These are phyloP conservation scores for Drosophila atripex DNA, from an alignment of 2,888 invertebrate genomes.

Conservation along the genomic window DNA sequence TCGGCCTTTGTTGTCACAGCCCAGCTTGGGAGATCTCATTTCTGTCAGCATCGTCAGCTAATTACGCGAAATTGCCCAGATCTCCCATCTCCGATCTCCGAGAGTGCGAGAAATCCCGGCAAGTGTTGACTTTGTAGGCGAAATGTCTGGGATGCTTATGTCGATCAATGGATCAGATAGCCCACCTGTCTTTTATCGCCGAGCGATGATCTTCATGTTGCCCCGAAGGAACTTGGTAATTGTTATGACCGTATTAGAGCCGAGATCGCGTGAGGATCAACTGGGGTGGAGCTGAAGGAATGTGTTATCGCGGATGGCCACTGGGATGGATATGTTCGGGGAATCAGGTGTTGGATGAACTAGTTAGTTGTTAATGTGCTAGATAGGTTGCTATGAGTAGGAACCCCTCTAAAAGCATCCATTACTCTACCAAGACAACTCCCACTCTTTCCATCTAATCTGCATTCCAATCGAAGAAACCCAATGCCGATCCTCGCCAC, in stretches of 20 bases:
- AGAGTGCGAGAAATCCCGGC: constrained; percentile 22
- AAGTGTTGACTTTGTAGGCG: constrained; percentile 45
- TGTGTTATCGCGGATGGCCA: neutral
- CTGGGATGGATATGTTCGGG: neutral
- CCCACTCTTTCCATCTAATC: constrained; percentile 34
- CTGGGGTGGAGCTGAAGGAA: neutral
- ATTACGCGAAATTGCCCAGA: constrained; percentile 41
- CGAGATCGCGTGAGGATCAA: constrained; percentile 4
- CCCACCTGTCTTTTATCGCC: too few relatives aligned
- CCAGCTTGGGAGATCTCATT: constrained; percentile 36
- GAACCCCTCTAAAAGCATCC: too few relatives aligned
- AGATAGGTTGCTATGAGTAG: neutral
- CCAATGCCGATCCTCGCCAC: constrained; percentile 21
- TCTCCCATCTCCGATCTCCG: constrained; percentile 5
- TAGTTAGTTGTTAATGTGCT: constrained; percentile 11
- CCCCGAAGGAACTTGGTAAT: constrained; percentile 31
- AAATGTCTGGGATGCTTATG: constrained; percentile 31
- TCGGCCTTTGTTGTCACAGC: constrained; percentile 61
- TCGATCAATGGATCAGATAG: constrained; percentile 24
- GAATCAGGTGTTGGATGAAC: constrained; percentile 5
- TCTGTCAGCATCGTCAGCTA: constrained; percentile 44
- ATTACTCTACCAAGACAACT: neutral
- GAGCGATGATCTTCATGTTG: constrained; percentile 19
- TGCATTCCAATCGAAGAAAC: constrained; percentile 37
- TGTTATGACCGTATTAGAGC: constrained; percentile 26